Percentiles rank a stretch among this genome's conserved stretches.
phyloP scores from a whole-genome alignment of 1,140 invertebrate genomes.

The Coboldia fuscipes region DNA sequence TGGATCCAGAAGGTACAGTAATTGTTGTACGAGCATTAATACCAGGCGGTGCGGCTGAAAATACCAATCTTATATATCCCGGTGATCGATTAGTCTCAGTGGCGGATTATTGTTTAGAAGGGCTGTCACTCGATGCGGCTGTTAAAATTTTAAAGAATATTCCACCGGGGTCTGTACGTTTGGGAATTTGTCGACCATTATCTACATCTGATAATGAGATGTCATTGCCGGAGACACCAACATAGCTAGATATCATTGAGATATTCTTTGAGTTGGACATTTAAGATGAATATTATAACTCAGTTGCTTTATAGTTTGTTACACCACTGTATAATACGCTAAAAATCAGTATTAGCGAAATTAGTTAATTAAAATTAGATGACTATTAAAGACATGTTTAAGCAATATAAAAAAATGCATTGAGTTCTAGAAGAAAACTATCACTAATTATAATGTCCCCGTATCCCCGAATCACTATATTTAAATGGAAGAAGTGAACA shows the following conservation, averaged over 20 bases:
- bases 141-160: conserved; percentile 76
- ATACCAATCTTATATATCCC: conserved; percentile 71
- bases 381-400: background rate
- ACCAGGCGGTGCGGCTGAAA: conserved; percentile 74
- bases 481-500: too few relatives aligned
- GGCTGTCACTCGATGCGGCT: conserved; percentile 73
- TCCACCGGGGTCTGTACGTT: conserved; percentile 53
- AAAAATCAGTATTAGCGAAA: background rate
- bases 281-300: background rate
- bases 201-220: conserved; percentile 28
- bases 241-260: conserved; percentile 3
- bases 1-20: conserved; percentile 71
- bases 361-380: background rate
- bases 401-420: background rate
- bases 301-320: background rate
- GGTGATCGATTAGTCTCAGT: conserved; percentile 80
- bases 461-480: too few relatives aligned
- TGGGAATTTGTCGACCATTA: conserved; percentile 71
- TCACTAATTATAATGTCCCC: too few relatives aligned
- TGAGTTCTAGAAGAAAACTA: background rate
- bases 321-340: background rate
- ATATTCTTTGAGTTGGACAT: conserved; percentile 4
- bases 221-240: conserved; percentile 10
- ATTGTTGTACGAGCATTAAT: conserved; percentile 88
- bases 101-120: conserved; percentile 66